A percentile compares a stretch with the other conserved stretches of the same genome.
Conservation (phyloP, 2,113 vertebrate species). For the Mesoclemmys tuberculata region DNA sequence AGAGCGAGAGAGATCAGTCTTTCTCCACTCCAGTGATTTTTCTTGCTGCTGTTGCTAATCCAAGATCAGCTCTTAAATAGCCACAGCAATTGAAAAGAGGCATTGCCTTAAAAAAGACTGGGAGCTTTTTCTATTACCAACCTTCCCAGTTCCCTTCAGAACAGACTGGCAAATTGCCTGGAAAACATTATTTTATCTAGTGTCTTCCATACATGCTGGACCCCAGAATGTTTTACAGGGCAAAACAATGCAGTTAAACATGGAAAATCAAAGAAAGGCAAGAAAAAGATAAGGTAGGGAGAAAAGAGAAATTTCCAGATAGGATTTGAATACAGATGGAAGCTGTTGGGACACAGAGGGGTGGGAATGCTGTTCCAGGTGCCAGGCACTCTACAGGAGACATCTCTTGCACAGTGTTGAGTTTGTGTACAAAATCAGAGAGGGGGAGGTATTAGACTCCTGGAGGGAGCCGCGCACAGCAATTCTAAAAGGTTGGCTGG, state of each 20-base stretch:
- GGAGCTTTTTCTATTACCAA: neutral
- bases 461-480: neutral
- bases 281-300: neutral
- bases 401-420: neutral
- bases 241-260: neutral
- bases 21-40: neutral
- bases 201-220: neutral
- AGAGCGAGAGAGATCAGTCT: neutral
- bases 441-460: fast-evolving
- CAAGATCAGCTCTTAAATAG: neutral
- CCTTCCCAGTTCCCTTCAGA: neutral
- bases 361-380: fast-evolving
- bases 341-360: neutral
- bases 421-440: neutral
- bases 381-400: neutral
- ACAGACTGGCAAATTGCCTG: neutral
- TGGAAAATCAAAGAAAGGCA: neutral
- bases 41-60: neutral
- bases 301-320: neutral
- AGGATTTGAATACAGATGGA: neutral
- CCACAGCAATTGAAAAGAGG: neutral
- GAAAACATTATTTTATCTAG: neutral
- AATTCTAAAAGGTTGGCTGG: neutral
- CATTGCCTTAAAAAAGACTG: neutral
- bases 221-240: neutral